Evolutionary conservation across 2,797 vertebrate species (phyloP).

Genomic region (Phataginus tricuspis): DNA sequence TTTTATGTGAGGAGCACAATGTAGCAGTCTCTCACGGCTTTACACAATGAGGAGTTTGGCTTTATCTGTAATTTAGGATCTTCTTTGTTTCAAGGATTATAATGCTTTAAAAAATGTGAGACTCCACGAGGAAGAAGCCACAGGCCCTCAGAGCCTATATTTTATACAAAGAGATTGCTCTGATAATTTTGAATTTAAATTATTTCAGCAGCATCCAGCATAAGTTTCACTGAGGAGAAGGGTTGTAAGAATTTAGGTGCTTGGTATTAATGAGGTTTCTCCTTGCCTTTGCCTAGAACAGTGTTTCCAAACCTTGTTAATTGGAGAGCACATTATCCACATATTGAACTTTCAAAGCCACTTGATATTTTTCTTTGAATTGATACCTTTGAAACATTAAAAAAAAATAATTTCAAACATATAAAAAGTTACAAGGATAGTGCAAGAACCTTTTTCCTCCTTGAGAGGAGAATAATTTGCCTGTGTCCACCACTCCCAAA

Average conservation of each 20-base stretch:
- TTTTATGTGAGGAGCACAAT: neutral
- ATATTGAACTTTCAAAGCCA: neutral
- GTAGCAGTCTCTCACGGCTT: slow-evolving; percentile 18
- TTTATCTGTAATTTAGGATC: slow-evolving; percentile 65
- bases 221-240: slow-evolving; percentile 46
- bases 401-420: neutral
- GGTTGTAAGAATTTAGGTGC: neutral
- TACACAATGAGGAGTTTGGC: neutral
- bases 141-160: slow-evolving; percentile 14
- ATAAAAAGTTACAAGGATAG: neutral
- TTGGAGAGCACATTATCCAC: neutral
- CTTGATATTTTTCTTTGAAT: neutral
- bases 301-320: neutral
- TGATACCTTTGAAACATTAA: neutral
- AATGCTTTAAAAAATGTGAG: slow-evolving; percentile 68
- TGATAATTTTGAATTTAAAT: slow-evolving; percentile 55
- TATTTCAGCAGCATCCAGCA: neutral
- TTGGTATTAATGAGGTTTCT: neutral
- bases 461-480: neutral
- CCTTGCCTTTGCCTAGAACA: neutral
- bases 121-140: neutral
- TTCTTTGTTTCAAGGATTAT: slow-evolving; percentile 71
- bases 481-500: neutral
- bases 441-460: neutral
- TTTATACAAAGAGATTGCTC: neutral